Evolutionary conservation across 2,113 vertebrate species (phyloP), one percentile per base, ranked within the genome.

Genomic region (Tetraodon nigroviridis): DNA sequence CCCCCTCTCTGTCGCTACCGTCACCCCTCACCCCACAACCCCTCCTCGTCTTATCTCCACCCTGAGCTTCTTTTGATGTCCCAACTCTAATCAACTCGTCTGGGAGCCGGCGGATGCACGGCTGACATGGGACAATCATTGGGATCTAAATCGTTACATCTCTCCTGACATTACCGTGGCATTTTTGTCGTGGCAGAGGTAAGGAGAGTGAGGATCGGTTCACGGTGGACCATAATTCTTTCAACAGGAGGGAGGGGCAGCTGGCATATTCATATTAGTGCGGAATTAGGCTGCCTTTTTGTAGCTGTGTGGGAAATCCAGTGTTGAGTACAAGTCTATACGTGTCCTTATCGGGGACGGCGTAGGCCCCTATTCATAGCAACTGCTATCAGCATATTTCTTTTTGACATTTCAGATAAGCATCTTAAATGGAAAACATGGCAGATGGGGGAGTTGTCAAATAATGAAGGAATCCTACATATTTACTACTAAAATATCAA

Each of bases 101-200:
- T 74, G 53, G 65, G 32, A 37, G 73, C 78, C 58, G 81, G 79
- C 55, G 65, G 76, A 87, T 81, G 76, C 54, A 75, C 58, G 61
- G 61, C 77, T 82, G 87, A 86, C 87, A 87, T 57, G 55, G 65
- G 80, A 78, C 84, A 89, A 90, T 91, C 88, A 54, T 41, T 64
- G 42, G 59, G 74, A 90, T 90, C 88, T 86, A 87, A 89, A 91
- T 90, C 89, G 75, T 86, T 81, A 84, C 84, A 91, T 90, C 89
- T 91, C 75, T 60, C 75, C 81, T 91, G 90, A 91, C 90, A 91
- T 91, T 91, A 90, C 76, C 78, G 78, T 91, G 90, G 87, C 90
- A 91, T 91, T 91, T 91, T 91, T 90, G 88, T 84, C 71, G 71
- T 84, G 79, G 87, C 82, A 74, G 73, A 85, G 85, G 83, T 82